These are phyloP conservation scores for Glareola pratincola DNA, from an alignment of 2,113 vertebrate genomes.

Conservation along the genomic window DNA sequence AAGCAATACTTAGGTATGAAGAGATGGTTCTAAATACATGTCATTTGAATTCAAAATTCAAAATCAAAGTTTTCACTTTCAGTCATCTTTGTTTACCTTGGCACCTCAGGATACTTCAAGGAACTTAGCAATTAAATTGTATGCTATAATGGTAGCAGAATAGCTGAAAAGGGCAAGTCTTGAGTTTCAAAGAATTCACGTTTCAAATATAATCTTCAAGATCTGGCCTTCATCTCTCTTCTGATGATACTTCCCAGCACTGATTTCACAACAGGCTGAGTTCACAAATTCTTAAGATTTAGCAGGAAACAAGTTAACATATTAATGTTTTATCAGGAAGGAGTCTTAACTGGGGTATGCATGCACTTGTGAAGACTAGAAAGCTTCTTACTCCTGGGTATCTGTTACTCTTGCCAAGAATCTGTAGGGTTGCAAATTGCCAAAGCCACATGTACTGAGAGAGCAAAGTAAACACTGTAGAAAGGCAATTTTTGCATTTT, in stretches of 20 bases:
- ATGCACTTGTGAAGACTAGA: background rate
- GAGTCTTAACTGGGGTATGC: background rate
- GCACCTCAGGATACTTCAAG: background rate
- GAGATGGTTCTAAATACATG: background rate
- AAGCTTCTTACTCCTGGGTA: background rate
- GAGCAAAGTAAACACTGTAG: background rate
- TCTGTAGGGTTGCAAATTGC: background rate
- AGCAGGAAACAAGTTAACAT: background rate
- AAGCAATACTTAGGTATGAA: background rate
- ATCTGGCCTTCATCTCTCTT: background rate
- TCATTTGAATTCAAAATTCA: slow-evolving; percentile 9
- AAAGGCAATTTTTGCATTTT: background rate
- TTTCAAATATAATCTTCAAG: background rate
- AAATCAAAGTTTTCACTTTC: background rate
- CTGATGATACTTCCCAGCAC: background rate
- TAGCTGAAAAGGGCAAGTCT: background rate
- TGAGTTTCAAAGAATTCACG: background rate
- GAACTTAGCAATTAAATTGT: background rate
- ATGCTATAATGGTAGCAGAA: background rate
- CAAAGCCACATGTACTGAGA: background rate
- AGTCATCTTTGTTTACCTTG: background rate
- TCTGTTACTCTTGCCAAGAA: background rate
- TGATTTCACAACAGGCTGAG: background rate
- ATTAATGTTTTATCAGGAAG: background rate
- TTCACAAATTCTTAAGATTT: background rate